Percentiles rank a stretch among this genome's conserved stretches.
These are phyloP conservation scores for Illadopsis cleaveri DNA, from an alignment of 2,113 vertebrate genomes.

Conservation along the genomic window DNA sequence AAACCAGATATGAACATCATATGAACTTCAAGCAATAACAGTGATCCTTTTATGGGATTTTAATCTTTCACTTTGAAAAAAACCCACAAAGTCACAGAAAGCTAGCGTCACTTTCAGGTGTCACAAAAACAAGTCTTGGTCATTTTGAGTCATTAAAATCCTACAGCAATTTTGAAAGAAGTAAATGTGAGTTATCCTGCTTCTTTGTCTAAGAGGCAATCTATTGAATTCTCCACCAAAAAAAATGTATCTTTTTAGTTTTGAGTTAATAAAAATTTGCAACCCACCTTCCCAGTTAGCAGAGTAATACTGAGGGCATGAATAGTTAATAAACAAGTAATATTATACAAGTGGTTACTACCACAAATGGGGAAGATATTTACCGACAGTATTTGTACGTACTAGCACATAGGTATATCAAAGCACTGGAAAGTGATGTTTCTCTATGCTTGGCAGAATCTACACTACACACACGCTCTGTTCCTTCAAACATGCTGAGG, in stretches of 20 bases:
- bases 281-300: neutral
- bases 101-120: neutral
- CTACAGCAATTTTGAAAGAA: neutral
- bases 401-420: neutral
- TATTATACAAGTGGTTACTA: neutral
- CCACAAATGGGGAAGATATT: neutral
- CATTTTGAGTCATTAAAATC: neutral
- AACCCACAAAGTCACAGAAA: neutral
- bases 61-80: neutral
- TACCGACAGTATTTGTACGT: neutral
- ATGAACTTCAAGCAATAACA: neutral
- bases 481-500: neutral
- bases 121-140: neutral
- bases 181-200: neutral
- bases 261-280: neutral
- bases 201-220: neutral
- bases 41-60: neutral
- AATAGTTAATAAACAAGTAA: neutral
- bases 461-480: neutral
- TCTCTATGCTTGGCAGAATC: neutral
- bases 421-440: neutral
- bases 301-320: neutral
- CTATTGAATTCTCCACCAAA: neutral
- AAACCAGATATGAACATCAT: neutral
- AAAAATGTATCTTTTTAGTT: neutral